Conservation (phyloP, 2,797 vertebrate species). For the Typhlichthys subterraneus region DNA sequence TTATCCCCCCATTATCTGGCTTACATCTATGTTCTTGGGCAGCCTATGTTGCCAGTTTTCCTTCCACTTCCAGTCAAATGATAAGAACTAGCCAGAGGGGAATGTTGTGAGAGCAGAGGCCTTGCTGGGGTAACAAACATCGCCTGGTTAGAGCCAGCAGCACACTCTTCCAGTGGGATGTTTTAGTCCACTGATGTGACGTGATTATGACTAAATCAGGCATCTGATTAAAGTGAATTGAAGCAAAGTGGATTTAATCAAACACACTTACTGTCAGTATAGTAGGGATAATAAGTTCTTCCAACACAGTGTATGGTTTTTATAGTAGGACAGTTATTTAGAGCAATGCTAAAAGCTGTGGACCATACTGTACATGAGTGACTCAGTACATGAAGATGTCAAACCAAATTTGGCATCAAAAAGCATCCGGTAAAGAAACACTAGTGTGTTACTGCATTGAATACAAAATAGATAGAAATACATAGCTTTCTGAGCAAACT, state of each 20-base stretch:
- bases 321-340: too few species aligned
- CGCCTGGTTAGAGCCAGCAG: background rate
- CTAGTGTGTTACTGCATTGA: too few species aligned
- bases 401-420: too few species aligned
- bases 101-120: background rate
- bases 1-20: slow-evolving; percentile 3
- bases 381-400: too few species aligned
- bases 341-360: too few species aligned
- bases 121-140: background rate
- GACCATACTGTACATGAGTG: too few species aligned
- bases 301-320: too few species aligned
- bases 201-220: background rate
- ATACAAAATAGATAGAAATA: too few species aligned
- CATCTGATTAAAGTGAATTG: background rate
- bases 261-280: background rate
- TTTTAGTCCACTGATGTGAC: background rate
- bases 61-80: slow-evolving; percentile 1
- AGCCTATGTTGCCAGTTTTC: slow-evolving; percentile 2
- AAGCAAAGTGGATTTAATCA: background rate
- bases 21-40: background rate
- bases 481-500: too few species aligned
- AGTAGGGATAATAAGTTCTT: background rate
- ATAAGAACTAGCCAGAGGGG: slow-evolving; percentile 5
- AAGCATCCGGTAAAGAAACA: too few species aligned
- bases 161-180: background rate